Evolutionary conservation across 1,140 invertebrate genomes (phyloP).

Genomic region (Holotrichia oblita): DNA sequence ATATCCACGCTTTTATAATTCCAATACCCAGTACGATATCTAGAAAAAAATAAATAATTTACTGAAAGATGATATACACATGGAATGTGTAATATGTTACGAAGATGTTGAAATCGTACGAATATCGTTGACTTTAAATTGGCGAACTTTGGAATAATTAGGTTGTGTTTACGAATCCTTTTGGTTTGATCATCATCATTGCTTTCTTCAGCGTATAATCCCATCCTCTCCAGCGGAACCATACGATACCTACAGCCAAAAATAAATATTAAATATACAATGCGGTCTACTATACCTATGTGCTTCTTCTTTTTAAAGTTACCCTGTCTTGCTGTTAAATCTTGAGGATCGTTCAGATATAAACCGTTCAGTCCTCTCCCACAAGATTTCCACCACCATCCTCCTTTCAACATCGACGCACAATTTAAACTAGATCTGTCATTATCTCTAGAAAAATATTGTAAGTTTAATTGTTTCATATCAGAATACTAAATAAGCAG

Average conservation of each 20-base stretch:
- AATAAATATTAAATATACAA: conserved; percentile 26
- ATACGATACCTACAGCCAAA: conserved; percentile 78
- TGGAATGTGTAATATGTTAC: neutral
- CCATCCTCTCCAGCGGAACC: conserved; percentile 95
- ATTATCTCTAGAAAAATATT: conserved; percentile 78
- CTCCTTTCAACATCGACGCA: conserved; percentile 91
- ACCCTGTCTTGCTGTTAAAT: conserved; percentile 89
- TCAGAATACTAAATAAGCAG: no score
- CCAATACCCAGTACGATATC: conserved; percentile 24
- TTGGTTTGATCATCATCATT: conserved; percentile 90
- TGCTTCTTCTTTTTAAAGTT: conserved; percentile 43
- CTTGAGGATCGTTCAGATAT: conserved; percentile 87
- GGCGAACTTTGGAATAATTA: conserved; percentile 41
- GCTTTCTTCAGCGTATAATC: conserved; percentile 91
- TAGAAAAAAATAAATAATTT: conserved; percentile 24
- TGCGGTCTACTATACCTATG: neutral
- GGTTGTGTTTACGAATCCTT: conserved; percentile 67
- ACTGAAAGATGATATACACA: conserved; percentile 32
- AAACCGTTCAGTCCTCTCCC: conserved; percentile 87
- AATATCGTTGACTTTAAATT: conserved; percentile 43
- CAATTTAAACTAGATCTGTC: conserved; percentile 90
- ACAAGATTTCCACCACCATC: conserved; percentile 95
- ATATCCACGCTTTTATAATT: conserved; percentile 40
- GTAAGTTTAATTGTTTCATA: no score
- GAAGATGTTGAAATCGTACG: conserved; percentile 39